These are phyloP conservation scores for Lethrus apterus DNA, from an alignment of 1,140 invertebrate genomes.

Conservation along the genomic window DNA sequence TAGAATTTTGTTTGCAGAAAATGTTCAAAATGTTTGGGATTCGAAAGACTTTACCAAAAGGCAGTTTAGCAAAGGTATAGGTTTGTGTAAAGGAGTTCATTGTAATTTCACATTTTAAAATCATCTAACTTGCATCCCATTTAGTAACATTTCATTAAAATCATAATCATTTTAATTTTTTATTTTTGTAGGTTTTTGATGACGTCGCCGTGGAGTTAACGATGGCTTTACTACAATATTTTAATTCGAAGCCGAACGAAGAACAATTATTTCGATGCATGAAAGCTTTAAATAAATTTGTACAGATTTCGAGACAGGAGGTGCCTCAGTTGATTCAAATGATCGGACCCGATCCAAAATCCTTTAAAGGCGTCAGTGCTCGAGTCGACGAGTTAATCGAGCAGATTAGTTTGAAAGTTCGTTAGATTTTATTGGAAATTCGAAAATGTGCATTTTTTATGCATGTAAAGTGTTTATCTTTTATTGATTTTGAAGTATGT, in stretches of 20 bases:
- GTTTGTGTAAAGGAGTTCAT: conserved; percentile 1
- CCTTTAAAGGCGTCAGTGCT: conserved; percentile 72
- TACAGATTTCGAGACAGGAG: conserved; percentile 69
- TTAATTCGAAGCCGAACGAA: conserved; percentile 70
- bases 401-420: conserved; percentile 43
- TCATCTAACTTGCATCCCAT: background rate
- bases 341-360: conserved; percentile 81
- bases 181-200: conserved; percentile 71
- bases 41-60: conserved; percentile 58
- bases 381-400: conserved; percentile 76
- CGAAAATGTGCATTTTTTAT: background rate
- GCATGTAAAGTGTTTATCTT: background rate
- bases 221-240: conserved; percentile 86
- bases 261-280: conserved; percentile 71
- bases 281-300: conserved; percentile 73
- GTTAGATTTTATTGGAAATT: conserved; percentile 22
- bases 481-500: no score
- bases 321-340: conserved; percentile 84
- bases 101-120: conserved; percentile 2
- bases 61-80: conserved; percentile 64
- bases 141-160: background rate
- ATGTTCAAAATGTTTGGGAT: conserved; percentile 60
- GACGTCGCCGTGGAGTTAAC: conserved; percentile 87
- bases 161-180: background rate
- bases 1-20: conserved; percentile 57